Base-by-base conservation (phyloP, 2,797 vertebrate species). In the Lateolabrax maculatus region DNA sequence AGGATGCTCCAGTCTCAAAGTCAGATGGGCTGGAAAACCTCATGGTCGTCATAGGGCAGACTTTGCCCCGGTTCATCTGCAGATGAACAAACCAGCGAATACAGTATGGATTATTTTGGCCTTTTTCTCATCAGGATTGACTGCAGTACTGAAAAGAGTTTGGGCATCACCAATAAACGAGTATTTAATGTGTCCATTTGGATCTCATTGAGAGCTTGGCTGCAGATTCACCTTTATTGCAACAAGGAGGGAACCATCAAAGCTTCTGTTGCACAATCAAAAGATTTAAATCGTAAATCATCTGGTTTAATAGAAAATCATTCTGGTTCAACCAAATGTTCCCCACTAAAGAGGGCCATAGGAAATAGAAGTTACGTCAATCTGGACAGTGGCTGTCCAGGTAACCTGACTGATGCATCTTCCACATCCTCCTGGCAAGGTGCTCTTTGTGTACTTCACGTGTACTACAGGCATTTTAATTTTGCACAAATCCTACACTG, bases 171-270 rank as follows among this genome's bases (percentile, higher is more conserved):
- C 3, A 57, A 29, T 29, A 19, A 52, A n/a, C n/a, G n/a, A n/a
- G n/a, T n/a, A 49, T 41, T 48, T 34, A n/a, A 70, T 10, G 6
- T 71, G 41, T 41, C 25, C 25, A 39, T 80, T 52, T 58, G 52
- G 58, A 65, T 69, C 25, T 61, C 27, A 60, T 19, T 69, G 60
- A 68, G n/a, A 57, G 19, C 61, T 62, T 63, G 27, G 46, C 58
- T 69, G 29, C 36, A 75, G 61, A 57, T 44, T 29, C 1, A 25
- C 21, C 53, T 19, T 39, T 41, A 39, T 25, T 72, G 29, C 44
- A 71, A 58, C 52, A 36, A 37, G 12, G 31, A 68, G 12, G 31
- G 64, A 69, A 52, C 15, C 13, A 25, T 72, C 25, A 67, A 56
- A 56, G 36, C 48, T 27, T 60, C 23, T 60, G 25, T 36, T 75